A percentile compares a stretch with the other conserved stretches of the same genome.
Conservation (phyloP, 2,888 invertebrate genomes). For the Petrolisthes manimaculis region DNA sequence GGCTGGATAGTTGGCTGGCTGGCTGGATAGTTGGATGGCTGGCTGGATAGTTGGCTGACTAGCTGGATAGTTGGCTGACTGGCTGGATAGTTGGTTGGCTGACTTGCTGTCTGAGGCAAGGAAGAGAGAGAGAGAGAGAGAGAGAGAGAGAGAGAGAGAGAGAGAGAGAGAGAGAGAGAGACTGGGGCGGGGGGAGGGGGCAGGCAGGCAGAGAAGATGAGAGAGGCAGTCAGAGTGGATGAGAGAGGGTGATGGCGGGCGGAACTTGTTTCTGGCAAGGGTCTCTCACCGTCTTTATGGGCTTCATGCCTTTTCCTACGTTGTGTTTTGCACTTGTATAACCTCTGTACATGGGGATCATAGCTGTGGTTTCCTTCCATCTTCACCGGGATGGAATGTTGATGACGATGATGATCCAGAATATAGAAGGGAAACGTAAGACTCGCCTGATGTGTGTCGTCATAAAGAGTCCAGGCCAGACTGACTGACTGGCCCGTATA, state of each 20-base stretch:
- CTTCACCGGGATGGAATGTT: too few relatives aligned
- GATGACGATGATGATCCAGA: too few relatives aligned
- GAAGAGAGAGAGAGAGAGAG: not conserved
- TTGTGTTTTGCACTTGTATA: too few relatives aligned
- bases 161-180: constrained; percentile 3
- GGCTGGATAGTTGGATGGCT: not conserved
- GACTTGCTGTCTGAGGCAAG: not conserved
- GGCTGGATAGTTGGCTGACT: not conserved
- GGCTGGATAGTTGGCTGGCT: not conserved
- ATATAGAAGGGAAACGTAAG: too few relatives aligned
- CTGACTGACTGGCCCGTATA: too few relatives aligned
- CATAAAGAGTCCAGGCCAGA: too few relatives aligned
- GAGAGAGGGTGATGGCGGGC: not conserved
- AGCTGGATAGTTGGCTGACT: not conserved
- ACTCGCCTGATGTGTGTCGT: too few relatives aligned
- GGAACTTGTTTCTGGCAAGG: not conserved
- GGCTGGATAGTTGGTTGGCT: not conserved
- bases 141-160: not conserved
- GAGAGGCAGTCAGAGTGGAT: not conserved
- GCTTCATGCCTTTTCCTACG: too few relatives aligned
- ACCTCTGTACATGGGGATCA: too few relatives aligned
- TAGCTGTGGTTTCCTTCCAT: too few relatives aligned
- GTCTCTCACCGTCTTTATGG: not conserved
- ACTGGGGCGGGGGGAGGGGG: not conserved
- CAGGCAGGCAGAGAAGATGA: not conserved